Percentiles rank a stretch among this genome's conserved stretches.
These are phyloP conservation scores for Bombus pyrosoma DNA, from an alignment of 1,140 invertebrate genomes.

Conservation along the genomic window DNA sequence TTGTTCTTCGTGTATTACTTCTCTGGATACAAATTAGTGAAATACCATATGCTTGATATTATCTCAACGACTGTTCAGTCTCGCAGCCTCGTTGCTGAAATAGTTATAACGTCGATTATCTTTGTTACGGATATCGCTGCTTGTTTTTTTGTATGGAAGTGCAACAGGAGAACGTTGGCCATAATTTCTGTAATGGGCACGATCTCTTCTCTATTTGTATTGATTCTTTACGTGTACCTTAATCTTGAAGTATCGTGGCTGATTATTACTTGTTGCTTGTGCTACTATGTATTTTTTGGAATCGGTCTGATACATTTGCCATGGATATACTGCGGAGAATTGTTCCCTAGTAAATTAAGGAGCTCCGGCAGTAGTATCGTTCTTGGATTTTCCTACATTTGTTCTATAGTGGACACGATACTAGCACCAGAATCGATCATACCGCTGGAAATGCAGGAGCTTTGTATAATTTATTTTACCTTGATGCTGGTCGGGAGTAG, in stretches of 20 bases:
- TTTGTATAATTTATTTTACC: conserved; percentile 87
- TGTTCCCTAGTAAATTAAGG: conserved; percentile 83
- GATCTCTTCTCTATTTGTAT: conserved; percentile 81
- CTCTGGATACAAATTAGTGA: conserved; percentile 87
- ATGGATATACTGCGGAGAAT: conserved; percentile 87
- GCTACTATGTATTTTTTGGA: conserved; percentile 84
- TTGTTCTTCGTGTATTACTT: conserved; percentile 86
- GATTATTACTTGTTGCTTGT: conserved; percentile 82
- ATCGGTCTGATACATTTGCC: conserved; percentile 86
- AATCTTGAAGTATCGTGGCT: conserved; percentile 78
- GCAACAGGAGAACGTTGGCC: background rate
- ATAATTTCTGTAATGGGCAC: conserved; percentile 84
- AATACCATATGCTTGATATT: conserved; percentile 53
- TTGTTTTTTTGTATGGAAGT: background rate
- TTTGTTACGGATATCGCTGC: background rate
- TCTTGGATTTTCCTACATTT: conserved; percentile 85
- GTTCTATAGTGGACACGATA: conserved; percentile 89
- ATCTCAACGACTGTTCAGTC: too few relatives aligned
- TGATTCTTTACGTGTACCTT: conserved; percentile 78
- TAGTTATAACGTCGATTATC: too few relatives aligned
- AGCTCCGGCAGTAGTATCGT: conserved; percentile 85
- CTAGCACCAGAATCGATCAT: conserved; percentile 85
- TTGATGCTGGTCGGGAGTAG: conserved; percentile 86
- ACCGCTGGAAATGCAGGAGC: conserved; percentile 83
- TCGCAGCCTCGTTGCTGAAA: too few relatives aligned